Evolutionary conservation across 2,888 invertebrate genomes (phyloP), one percentile per base, ranked within the genome.

Genomic region (Hipparchia sbordonii): DNA sequence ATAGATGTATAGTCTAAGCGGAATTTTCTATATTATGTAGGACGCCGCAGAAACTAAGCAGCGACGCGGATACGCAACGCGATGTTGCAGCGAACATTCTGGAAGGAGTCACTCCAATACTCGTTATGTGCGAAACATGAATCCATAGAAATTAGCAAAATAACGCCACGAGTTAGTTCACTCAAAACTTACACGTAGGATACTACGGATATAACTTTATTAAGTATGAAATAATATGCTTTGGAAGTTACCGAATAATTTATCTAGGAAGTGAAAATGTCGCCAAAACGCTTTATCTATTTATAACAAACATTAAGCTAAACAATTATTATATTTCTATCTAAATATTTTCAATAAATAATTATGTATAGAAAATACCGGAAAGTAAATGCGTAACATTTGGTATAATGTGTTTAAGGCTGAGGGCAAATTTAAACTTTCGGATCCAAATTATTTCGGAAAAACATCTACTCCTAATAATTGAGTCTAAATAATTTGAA

Each of bases 361-460:
- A 79, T 79, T 4, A 62, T 67, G 2, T 61, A 72, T 78, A 78
- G 67, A 70, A 78, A 79, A 80, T 75, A 74, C 73, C 74, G 73
- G 72, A 78, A 79, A 79, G 76, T 89, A 90, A 90, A 89, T 89
- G 89, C 88, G 80, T 81, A 79, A 84, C 82, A 84, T 89, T 89
- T 89, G 89, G 89, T 85, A 85, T 79, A 60, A 72, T 84, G 75
- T 78, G 78, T 61, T 59, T 51, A 59, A 60, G 45, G 10, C 13
- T 3, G 52, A 12, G 60, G 13, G 45, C 52, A 61, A 52, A 61
- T 69, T n/a, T 5, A 6, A 6, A 69, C 12, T 13, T 57, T 13
- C 57, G 57, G 57, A 23, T 57, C 13, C 13, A 9, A 23, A 13
- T 57, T 13, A 23, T 48, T 48, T 6, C 8, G 48, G 48, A 48